Base-by-base conservation (phyloP, 1,140 invertebrate genomes). In the Anadara kagoshimensis region DNA sequence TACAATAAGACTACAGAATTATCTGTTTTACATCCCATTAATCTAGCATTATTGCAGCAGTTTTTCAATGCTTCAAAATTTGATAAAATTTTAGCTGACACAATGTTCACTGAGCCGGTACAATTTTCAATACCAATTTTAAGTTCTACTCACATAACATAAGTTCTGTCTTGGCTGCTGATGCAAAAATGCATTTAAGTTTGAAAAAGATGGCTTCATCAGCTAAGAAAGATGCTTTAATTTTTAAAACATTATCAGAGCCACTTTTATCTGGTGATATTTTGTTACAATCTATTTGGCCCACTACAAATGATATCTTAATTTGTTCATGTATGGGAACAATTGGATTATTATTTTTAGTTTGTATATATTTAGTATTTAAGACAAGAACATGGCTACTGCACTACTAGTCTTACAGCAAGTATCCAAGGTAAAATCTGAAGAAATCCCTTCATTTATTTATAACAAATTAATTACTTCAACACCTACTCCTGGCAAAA, bases 181-280 rank as follows among this genome's bases (percentile, higher is more conserved):
- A 66, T 56, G 22, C 53, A 3, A 56, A 54, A 43, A 22, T 29
- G 18, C 49, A 66, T 51, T 66, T 54, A 22, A 66, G 64, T 56
- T 22, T 66, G 41, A 66, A 66, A 51, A 66, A 66, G 20, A 66
- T 66, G 49, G 51, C 43, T 18, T 10, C 44, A 22, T 26, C 49
- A 20, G 36, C 64, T 44, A 54, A 66, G 24, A 54, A 56, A 20
- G 64, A 54, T 47, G 51, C 24, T 54, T 14, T 56, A 10, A 54
- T 66, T 29, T 66, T 66, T 54, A 53, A 66, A 56, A 26, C 49
- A 18, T 66, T 66, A 44, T 18, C 64, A 54, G 64, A 66, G 41
- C 53, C 64, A 54, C 36, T 66, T 14, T 41, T 56, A 41, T 22
- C 24, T 41, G 64, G 64, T 54, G 29, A 41, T 11, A 66, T 66